Conservation (phyloP, 2,888 invertebrate genomes). For the Macrosiphum euphorbiae region DNA sequence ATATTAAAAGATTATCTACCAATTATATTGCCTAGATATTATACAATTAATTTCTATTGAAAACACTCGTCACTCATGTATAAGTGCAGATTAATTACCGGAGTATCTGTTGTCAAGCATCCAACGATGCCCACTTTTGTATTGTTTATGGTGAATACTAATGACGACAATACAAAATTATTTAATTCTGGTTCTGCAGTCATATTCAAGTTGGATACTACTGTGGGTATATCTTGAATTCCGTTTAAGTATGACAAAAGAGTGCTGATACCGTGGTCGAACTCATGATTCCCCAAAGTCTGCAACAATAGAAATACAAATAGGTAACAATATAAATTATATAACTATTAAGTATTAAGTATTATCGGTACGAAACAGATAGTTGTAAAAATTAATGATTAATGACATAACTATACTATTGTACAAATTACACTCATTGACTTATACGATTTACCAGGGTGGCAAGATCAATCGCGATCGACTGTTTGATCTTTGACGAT, state of each 20-base stretch:
- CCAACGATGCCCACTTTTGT: conserved; percentile 85
- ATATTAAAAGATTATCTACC: neutral
- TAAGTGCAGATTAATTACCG: conserved; percentile 68
- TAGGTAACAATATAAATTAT: neutral
- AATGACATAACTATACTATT: neutral
- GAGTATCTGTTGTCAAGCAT: conserved; percentile 87
- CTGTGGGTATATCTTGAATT: conserved; percentile 75
- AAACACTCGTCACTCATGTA: neutral
- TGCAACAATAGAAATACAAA: conserved; percentile 70
- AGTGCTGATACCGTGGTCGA: conserved; percentile 84
- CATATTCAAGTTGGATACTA: conserved; percentile 84
- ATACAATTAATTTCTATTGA: neutral
- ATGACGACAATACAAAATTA: conserved; percentile 21
- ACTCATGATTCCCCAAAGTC: conserved; percentile 95
- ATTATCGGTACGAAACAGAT: neutral
- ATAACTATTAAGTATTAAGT: neutral
- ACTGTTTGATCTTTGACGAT: no score
- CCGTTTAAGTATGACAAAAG: conserved; percentile 81
- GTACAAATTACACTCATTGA: neutral
- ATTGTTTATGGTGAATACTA: conserved; percentile 69
- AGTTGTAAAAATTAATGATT: neutral
- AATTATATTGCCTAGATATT: neutral
- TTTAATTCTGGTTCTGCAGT: conserved; percentile 75
- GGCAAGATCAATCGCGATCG: no score
- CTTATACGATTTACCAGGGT: neutral